Percentiles rank a stretch among this genome's conserved stretches.
Evolutionary conservation across 2,113 vertebrate species (phyloP).

Genomic region (Gallinago paraguaiae): DNA sequence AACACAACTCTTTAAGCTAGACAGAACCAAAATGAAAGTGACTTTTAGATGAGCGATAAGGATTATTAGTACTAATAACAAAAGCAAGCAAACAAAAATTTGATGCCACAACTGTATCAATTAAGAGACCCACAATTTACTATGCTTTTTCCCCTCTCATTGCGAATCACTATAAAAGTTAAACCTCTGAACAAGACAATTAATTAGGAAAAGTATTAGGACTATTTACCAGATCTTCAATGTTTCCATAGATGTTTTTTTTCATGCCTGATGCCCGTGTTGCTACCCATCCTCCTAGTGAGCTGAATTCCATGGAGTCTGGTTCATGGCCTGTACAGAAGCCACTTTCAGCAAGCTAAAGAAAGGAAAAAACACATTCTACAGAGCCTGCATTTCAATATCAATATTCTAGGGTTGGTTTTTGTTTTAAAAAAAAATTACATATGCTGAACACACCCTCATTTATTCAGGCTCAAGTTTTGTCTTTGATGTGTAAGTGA

Average conservation of each 20-base stretch:
- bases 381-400: not conserved
- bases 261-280: conserved; percentile 99
- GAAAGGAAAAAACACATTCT: conserved; percentile 13
- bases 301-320: conserved; percentile 98
- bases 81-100: not conserved
- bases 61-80: not conserved
- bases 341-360: conserved; percentile 93
- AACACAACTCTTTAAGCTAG: not conserved
- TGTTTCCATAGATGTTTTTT: conserved; percentile 99
- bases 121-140: not conserved
- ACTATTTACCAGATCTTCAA: conserved; percentile 91
- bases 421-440: not conserved
- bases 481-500: not conserved
- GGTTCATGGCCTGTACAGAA: conserved; percentile 98
- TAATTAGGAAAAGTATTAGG: not conserved
- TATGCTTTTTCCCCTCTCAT: not conserved
- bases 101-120: not conserved
- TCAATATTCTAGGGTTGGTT: not conserved
- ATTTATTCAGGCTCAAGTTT: not conserved
- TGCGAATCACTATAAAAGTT: not conserved
- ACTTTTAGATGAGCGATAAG: not conserved
- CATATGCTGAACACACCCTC: not conserved
- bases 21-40: not conserved
- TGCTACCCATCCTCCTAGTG: conserved; percentile 96
- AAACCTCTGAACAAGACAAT: not conserved